Base-by-base conservation (phyloP, 2,888 invertebrate genomes). In the Drosophila antonietae region DNA sequence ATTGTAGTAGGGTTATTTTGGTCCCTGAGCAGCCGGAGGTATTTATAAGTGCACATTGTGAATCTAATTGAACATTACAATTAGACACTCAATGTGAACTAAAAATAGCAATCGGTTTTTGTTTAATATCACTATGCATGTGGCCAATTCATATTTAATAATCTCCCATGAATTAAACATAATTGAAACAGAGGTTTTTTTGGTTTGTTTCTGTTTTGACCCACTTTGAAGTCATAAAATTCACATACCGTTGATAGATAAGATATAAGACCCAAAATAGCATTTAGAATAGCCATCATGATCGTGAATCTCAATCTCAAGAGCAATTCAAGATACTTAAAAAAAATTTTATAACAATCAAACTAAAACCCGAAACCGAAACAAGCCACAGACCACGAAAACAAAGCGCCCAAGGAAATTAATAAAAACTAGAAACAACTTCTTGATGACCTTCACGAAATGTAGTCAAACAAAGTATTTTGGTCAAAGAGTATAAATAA, bases 261-360 rank as follows among this genome's bases (percentile, higher is more conserved):
- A 60, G 44, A 60, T 64, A 74, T 69, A 75, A 66, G 12, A 20
- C 31, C 67, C 63, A 61, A 68, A 72, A 81, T 77, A 58, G 49
- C 75, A 75, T 66, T 68, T 75, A 80, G 86, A 88, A 83, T 73
- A 64, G 49, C 49, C 44, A 46, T 49, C 66, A 68, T 73, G 72
- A 85, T 82, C 72, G 70, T 83, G 78, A 64, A 86, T 71, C 86
- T 85, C 58, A 56, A 83, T 69, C 83, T 85, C 60, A 67, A 80
- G 80, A 62, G 65, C 76, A 69, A 52, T 41, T 28, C 58, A 70
- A 61, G 53, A 60, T 59, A 52, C 23, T 68, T 72, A 70, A 75
- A 75, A 65, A 15, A 5, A 5, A 5, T 3, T 28, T 3, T 3
- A 28, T 28, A 28, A 28, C 10, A 18, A 72, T 70, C 75, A 81